Evolutionary conservation across 1,140 invertebrate species (phyloP), one percentile per base, ranked within the genome.

Genomic region (Drosophila nigromelanica): DNA sequence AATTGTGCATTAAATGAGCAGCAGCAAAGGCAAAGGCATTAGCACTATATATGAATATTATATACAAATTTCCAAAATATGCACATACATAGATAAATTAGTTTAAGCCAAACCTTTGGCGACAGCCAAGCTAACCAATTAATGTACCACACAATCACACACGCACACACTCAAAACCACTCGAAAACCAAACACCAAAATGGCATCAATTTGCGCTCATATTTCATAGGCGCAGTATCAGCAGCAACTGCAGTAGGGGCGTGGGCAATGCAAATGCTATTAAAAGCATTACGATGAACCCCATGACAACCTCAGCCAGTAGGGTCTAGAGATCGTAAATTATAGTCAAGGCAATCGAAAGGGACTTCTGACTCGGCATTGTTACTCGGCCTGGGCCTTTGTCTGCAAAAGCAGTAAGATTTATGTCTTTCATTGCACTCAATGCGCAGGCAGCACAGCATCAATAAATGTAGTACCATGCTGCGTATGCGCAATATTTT

Each of bases 401-500:
- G 39, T 76, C 54, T 50, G 54, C 58, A 50, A 68, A 42, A 30
- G 48, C 54, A 54, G 55, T 21, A 71, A 71, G 75, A 78, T 78
- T 78, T 72, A 78, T 78, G 76, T 56, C 76, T 76, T 47, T 52
- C 39, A 50, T 40, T 61, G 64, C 37, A 35, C 42, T 60, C 64
- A 61, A 48, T 61, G 55, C 62, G 37, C 47, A 24, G 15, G 27
- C 37, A 51, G 62, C 55, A 59, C 67, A 73, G 50, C 47, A 56
- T 63, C 76, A 80, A 80, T 78, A 75, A 78, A 75, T 78, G 76
- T 75, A 70, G 76, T 62, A 40, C 33, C 76, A 79, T 39, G 76
- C 76, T 80, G 78, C 67, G 67, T 71, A 75, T 75, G 61, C 61
- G 75, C 66, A 75, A 75, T 75, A 78, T 78, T 71, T 78, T 78